Base-by-base conservation (phyloP, 2,113 vertebrate genomes). In the Dasyprocta punctata region DNA sequence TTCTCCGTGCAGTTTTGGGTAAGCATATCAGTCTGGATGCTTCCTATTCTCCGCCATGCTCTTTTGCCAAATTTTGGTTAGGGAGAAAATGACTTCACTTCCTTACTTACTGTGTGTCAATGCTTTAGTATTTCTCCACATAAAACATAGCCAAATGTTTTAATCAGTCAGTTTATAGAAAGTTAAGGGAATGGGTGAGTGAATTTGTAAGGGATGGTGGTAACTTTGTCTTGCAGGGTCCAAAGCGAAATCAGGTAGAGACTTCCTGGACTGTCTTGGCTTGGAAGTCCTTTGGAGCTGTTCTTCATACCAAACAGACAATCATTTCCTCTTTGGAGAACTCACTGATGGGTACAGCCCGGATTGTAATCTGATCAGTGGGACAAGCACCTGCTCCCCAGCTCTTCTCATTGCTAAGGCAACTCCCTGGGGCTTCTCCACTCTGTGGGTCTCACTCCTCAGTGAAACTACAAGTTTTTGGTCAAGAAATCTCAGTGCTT, bases 81-180 rank as follows among this genome's bases (percentile, higher is more conserved):
- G 60, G 77, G 49, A 94, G 89, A 81, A 89, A 95, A 47, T 26
- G 58, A 84, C 44, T 65, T 88, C 26, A 44, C 16, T 81, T 92
- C 5, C 9, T 85, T 89, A 36, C 41, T 73, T 86, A 63, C 30
- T 44, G 30, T 26, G 41, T 65, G 41, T 75, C 28, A 92, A 44
- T 84, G 56, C 44, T 92, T 81, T 73, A 20, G 16, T 30, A 36
- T 95, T 54, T 82, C 60, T 67, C 82, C 38, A 69, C 58, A 16
- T 56, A 56, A 56, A 56, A 56, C 54, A 56, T 3, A 73, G 33
- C 44, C 61, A 12, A 38, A 11, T 52, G 73, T 65, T 86, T 49
- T 38, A 14, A 8, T 30, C 49, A 1, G 14, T 73, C 28, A 19
- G 33, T 73, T 82, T 73, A 49, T 16, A 41, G 69, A 58, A 61